Percentiles rank a stretch among this genome's conserved stretches.
Evolutionary conservation across 1,140 invertebrate species (phyloP).

Genomic region (Zaprionus tsacasi): DNA sequence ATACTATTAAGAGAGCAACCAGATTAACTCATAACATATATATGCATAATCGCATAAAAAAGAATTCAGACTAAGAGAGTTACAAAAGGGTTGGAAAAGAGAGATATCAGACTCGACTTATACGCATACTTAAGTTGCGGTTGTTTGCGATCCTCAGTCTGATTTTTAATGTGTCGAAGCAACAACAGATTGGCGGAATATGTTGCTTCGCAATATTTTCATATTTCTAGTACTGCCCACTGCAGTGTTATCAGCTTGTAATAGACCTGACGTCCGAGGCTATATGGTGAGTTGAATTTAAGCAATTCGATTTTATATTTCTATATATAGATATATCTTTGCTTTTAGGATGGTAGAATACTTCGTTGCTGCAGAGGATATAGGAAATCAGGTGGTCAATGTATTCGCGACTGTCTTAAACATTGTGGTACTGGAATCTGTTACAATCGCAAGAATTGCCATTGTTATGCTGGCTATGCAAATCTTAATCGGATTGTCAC

Average conservation of each 20-base stretch:
- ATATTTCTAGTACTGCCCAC: conserved; percentile 37
- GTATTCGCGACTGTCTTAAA: conserved; percentile 9
- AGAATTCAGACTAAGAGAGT: background rate
- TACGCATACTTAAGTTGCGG: background rate
- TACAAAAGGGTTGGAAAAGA: background rate
- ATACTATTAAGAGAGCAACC: background rate
- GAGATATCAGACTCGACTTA: background rate
- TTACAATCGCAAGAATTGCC: conserved; percentile 32
- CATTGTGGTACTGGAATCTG: conserved; percentile 41
- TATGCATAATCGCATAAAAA: background rate
- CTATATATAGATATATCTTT: background rate
- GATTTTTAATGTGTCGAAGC: conserved; percentile 15
- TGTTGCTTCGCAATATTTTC: conserved; percentile 36
- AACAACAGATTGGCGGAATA: conserved; percentile 23
- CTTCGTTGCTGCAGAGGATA: conserved; percentile 35
- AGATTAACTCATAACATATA: background rate
- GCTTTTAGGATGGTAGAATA: background rate
- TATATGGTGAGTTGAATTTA: background rate
- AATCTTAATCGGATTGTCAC: conserved; percentile 31
- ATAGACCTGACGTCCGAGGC: background rate
- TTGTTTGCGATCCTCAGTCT: conserved; percentile 39
- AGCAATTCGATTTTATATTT: background rate
- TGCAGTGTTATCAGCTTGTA: background rate
- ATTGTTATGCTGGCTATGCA: conserved; percentile 30
- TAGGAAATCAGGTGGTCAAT: background rate